Conservation (phyloP, 1,140 invertebrate species). For the Goniozus legneri region DNA sequence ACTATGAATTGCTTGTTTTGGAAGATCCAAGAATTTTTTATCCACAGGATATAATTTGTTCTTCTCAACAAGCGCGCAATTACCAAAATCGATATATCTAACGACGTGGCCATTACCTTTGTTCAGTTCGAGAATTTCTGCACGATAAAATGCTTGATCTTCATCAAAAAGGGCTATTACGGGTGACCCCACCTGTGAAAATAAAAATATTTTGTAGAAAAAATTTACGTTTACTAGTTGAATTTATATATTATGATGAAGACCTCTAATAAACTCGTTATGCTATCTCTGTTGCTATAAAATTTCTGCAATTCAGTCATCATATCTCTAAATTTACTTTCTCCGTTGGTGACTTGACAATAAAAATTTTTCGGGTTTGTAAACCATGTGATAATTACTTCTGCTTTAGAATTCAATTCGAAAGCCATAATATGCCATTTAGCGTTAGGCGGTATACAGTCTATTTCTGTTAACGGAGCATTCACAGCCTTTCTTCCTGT, state of each 20-base stretch:
- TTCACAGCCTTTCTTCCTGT: neutral
- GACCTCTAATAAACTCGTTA: constrained; percentile 32
- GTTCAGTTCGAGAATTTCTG: constrained; percentile 58
- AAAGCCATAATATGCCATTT: constrained; percentile 41
- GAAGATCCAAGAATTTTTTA: constrained; percentile 62
- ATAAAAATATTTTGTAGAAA: too few species aligned
- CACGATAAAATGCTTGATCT: constrained; percentile 68
- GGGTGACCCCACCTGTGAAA: constrained; percentile 56
- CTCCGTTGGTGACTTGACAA: constrained; percentile 53
- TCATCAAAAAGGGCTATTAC: constrained; percentile 66
- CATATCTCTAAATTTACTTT: constrained; percentile 60
- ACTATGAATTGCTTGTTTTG: constrained; percentile 68
- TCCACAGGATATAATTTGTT: constrained; percentile 67
- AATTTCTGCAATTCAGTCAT: constrained; percentile 67
- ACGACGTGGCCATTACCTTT: constrained; percentile 60
- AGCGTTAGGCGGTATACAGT: constrained; percentile 43
- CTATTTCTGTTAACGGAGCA: constrained; percentile 17
- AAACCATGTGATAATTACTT: constrained; percentile 61
- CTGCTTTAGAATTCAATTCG: constrained; percentile 32
- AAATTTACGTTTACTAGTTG: too few species aligned
- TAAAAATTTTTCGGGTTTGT: constrained; percentile 68
- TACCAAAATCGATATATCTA: constrained; percentile 73
- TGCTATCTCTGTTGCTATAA: constrained; percentile 57
- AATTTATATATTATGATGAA: too few species aligned
- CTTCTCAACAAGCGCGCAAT: constrained; percentile 58